Conservation (phyloP, 2,888 invertebrate species). For the Athrips mouffetella region DNA sequence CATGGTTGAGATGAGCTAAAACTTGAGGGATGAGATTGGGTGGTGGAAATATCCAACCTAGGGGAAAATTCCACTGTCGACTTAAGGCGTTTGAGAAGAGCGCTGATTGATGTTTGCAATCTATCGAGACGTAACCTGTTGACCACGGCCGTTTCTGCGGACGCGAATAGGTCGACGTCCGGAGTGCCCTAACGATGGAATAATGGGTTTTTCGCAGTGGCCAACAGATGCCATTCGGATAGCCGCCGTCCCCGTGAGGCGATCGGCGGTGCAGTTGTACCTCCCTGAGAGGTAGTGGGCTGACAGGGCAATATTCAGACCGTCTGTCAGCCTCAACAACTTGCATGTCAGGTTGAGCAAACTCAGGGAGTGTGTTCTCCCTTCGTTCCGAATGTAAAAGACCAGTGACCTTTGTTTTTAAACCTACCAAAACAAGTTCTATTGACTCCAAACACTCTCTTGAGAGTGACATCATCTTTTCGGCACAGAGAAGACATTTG, state of each 20-base stretch:
- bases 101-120: conserved; percentile 11
- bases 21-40: conserved; percentile 30
- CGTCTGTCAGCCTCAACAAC: conserved; percentile 18
- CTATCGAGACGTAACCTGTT: conserved; percentile 15
- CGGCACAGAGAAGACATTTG: no score
- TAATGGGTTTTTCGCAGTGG: conserved; percentile 13
- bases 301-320: conserved; percentile 17
- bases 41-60: conserved; percentile 37
- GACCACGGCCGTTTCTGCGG: conserved; percentile 12
- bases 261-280: conserved; percentile 27
- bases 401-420: conserved; percentile 28
- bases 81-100: conserved; percentile 29
- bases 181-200: conserved; percentile 22
- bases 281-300: conserved; percentile 27
- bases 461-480: no score
- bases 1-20: conserved; percentile 26
- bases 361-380: conserved; percentile 24
- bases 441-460: no score
- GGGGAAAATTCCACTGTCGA: conserved; percentile 23
- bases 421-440: no score
- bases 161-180: conserved; percentile 24
- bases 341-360: conserved; percentile 22
- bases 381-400: conserved; percentile 28
- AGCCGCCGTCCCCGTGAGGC: conserved; percentile 13
- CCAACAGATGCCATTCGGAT: conserved; percentile 26